phyloP scores from a whole-genome alignment of 92 coral and sea anemone genomes.

The Heliopora coerulea region DNA sequence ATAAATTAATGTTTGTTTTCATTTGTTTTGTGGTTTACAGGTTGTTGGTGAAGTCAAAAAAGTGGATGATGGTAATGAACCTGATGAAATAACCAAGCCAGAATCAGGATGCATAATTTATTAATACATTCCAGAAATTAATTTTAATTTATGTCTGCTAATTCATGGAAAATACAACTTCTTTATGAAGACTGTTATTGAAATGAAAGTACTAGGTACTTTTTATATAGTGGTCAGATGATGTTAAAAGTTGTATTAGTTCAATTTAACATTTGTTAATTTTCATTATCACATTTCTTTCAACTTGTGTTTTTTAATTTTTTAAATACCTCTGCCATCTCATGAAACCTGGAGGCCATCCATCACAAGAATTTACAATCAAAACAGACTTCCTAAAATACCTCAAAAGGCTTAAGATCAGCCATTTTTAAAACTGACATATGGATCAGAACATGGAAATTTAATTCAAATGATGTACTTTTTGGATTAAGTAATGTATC shows the following conservation, averaged over 20 bases:
- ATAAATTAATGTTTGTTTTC: constrained; percentile 3
- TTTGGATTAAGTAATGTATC: too few species aligned
- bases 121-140: constrained; percentile 17
- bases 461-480: too few species aligned
- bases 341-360: too few species aligned
- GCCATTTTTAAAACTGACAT: too few species aligned
- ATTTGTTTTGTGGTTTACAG: too few species aligned
- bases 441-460: too few species aligned
- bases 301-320: too few species aligned
- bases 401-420: too few species aligned
- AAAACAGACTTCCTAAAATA: too few species aligned
- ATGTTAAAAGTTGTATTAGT: constrained; percentile 14
- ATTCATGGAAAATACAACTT: constrained; percentile 16
- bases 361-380: too few species aligned
- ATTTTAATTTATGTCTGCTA: not conserved
- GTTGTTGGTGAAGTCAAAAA: constrained; percentile 53
- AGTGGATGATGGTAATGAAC: constrained; percentile 56
- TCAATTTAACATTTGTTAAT: too few species aligned
- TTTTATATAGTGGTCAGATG: constrained; percentile 35
- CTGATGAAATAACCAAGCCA: constrained; percentile 48
- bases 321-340: too few species aligned
- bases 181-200: constrained; percentile 24
- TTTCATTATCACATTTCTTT: not conserved
- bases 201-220: constrained; percentile 3
- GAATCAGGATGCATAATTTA: constrained; percentile 46